Evolutionary conservation across 2,797 vertebrate genomes (phyloP), one percentile per base, ranked within the genome.

Genomic region (Monodelphis domestica): DNA sequence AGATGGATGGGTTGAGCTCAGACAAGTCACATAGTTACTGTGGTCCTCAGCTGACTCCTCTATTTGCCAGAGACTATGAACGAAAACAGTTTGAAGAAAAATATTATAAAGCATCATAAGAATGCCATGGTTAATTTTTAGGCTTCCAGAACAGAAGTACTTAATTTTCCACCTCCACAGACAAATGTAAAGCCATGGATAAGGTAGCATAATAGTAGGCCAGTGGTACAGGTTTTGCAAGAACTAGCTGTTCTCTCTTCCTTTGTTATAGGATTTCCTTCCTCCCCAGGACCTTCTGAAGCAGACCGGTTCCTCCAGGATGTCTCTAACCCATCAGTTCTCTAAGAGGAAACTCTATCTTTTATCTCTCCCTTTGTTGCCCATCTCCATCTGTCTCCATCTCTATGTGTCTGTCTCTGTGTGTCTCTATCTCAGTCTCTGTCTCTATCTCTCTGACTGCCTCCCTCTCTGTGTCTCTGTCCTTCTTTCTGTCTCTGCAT

Each of bases 1-100:
- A 84, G 96, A 95, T 94, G 90, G 96, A 96, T 78, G 89, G 92
- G 55, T 15, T 97, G 96, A 97, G 96, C 96, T 97, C 92, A 93
- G 94, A 45, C 94, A 93, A 92, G 94, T 94, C 92, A 92, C 92
- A 95, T 89, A 87, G 4, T n/a, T 56, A 12, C 70, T 84, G 38
- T 84, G 21, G 50, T 30, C 70, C 95, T 84, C 93, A 90, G 87
- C 95, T 93, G 45, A 52, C 95, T 95, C 94, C 28, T 92, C 63
- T 70, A 38, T 21, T 93, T 92, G 89, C 91, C 87, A 54, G 54
- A 90, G 55, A 50, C 17, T 21, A 84, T 26, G 38, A 52, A 17
- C 55, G 53, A 55, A 38, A 38, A 45, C 2, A 87, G 91, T 92
- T 90, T 89, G 45, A 90, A 63, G 87, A 93, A 88, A 84, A 94